phyloP scores from a whole-genome alignment of 2,113 vertebrate species.

The Zonotrichia leucophrys region DNA sequence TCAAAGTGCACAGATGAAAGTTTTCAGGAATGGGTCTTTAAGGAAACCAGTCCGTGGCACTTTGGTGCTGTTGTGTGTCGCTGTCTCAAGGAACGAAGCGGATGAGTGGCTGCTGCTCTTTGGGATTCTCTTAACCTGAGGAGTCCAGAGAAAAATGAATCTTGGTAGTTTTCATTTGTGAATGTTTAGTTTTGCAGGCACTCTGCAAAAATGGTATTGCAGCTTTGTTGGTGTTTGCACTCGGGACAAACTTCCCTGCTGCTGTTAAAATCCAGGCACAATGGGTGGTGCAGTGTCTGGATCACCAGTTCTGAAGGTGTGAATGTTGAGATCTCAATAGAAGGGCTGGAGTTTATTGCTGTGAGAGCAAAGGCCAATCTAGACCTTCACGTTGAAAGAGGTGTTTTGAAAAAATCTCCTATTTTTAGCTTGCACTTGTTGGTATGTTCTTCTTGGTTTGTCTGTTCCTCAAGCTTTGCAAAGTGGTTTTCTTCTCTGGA shows the following conservation, averaged over 20 bases:
- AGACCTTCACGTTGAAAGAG: not conserved
- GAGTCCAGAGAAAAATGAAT: not conserved
- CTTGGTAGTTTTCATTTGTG: not conserved
- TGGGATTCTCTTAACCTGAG: not conserved
- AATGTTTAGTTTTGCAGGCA: not conserved
- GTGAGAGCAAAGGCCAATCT: not conserved
- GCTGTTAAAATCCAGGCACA: not conserved
- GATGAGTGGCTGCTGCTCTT: not conserved
- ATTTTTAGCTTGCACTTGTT: not conserved
- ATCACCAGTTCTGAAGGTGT: not conserved
- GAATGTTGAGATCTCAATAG: not conserved
- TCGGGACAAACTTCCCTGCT: not conserved
- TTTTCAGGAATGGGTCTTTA: not conserved
- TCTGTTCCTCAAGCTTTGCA: not conserved
- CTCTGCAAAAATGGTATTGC: not conserved
- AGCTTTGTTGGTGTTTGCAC: not conserved
- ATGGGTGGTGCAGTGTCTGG: rapidly evolving
- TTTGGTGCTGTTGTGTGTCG: rapidly evolving
- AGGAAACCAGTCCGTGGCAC: not conserved
- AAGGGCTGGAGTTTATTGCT: not conserved
- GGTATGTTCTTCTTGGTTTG: not conserved
- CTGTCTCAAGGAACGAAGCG: rapidly evolving
- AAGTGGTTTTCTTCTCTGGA: not conserved
- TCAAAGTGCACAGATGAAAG: not conserved
- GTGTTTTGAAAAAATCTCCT: not conserved